phyloP scores from a whole-genome alignment of 2,888 invertebrate species.

The Arctia plantaginis region DNA sequence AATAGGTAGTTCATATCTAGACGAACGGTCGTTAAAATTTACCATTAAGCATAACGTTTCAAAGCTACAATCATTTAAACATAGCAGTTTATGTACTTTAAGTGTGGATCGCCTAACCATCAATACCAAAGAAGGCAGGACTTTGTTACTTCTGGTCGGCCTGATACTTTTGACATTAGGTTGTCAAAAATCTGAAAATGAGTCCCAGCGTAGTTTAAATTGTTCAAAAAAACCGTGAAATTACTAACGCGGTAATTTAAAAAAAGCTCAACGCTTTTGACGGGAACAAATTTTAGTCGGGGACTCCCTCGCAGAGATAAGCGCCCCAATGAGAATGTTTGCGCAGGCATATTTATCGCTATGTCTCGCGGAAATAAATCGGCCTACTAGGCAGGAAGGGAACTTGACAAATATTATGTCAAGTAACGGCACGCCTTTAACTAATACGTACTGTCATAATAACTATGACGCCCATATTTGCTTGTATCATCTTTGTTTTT shows the following conservation, averaged over 20 bases:
- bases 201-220: background rate
- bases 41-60: background rate
- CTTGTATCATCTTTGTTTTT: no score
- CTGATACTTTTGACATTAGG: background rate
- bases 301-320: constrained; percentile 77
- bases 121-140: background rate
- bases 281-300: constrained; percentile 51
- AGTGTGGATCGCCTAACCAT: background rate
- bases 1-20: background rate
- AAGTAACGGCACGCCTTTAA: constrained; percentile 13
- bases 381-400: constrained; percentile 79
- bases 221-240: background rate
- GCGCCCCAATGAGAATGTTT: constrained; percentile 76
- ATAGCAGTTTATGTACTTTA: background rate
- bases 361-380: constrained; percentile 81
- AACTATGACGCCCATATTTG: background rate
- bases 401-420: constrained; percentile 75
- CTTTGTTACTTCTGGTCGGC: background rate
- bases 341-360: constrained; percentile 76
- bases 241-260: background rate
- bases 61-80: background rate
- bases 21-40: background rate
- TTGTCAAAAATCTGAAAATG: background rate
- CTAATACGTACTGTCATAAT: background rate
- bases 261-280: constrained; percentile 28